phyloP scores from a whole-genome alignment of 1,140 invertebrate genomes.

The Bradynema listronoti region DNA sequence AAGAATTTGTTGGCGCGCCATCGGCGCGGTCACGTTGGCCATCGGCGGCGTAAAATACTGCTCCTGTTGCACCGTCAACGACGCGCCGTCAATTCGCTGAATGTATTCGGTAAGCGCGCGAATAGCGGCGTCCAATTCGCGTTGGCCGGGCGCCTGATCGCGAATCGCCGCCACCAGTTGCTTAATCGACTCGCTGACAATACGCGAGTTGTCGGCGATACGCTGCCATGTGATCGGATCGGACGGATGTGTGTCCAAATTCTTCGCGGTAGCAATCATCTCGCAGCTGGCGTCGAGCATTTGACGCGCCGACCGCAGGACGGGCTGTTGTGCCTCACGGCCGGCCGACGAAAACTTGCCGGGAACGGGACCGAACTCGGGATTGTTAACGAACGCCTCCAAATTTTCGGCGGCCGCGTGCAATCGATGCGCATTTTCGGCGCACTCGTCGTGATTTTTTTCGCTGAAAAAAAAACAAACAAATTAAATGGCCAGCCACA shows the following conservation, averaged over 20 bases:
- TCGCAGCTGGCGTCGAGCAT: slow-evolving; percentile 76
- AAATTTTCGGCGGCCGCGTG: slow-evolving; percentile 83
- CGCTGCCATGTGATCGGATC: slow-evolving; percentile 88
- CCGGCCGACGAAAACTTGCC: slow-evolving; percentile 75
- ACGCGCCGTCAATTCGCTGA: slow-evolving; percentile 77
- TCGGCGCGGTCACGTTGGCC: slow-evolving; percentile 32
- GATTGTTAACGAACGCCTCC: slow-evolving; percentile 82
- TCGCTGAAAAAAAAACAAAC: slow-evolving; percentile 66
- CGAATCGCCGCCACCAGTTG: slow-evolving; percentile 64
- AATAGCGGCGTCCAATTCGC: slow-evolving; percentile 79
- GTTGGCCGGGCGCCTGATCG: slow-evolving; percentile 87
- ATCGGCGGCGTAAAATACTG: slow-evolving; percentile 14
- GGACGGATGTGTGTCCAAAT: slow-evolving; percentile 75
- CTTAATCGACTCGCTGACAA: slow-evolving; percentile 91
- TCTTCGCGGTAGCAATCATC: slow-evolving; percentile 83
- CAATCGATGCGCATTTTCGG: slow-evolving; percentile 74
- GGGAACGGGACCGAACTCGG: slow-evolving; percentile 83
- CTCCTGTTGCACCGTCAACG: slow-evolving; percentile 69
- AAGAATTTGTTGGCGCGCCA: slow-evolving; percentile 54
- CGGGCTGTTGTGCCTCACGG: slow-evolving; percentile 72
- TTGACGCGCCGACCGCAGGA: slow-evolving; percentile 72
- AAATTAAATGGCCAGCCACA: too few species aligned
- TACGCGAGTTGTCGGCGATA: slow-evolving; percentile 83
- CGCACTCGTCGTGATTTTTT: slow-evolving; percentile 71
- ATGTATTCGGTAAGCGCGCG: slow-evolving; percentile 71